Evolutionary conservation across 2,797 vertebrate genomes (phyloP).

Genomic region (Sphenodon punctatus): DNA sequence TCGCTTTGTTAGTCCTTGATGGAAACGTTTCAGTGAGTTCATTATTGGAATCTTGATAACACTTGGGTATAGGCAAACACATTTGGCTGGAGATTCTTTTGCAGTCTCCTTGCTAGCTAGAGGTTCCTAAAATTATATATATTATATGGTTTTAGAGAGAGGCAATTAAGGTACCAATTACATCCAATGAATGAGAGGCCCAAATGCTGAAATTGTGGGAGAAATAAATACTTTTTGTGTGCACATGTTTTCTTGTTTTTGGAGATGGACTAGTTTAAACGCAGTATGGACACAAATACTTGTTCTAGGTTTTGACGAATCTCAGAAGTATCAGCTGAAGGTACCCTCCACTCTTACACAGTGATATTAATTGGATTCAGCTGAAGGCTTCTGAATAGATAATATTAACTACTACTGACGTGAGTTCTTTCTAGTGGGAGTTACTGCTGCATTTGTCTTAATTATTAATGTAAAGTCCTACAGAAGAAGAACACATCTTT

Average conservation of each 20-base stretch:
- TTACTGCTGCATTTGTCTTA: conserved; percentile 52
- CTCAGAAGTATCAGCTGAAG: conserved; percentile 52
- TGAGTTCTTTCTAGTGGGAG: conserved; percentile 44
- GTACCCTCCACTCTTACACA: conserved; percentile 14
- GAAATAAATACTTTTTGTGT: neutral
- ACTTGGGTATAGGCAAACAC: neutral
- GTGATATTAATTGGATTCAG: conserved; percentile 35
- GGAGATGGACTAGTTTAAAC: conserved; percentile 17
- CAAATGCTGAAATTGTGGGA: conserved; percentile 36
- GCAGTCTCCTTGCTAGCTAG: neutral
- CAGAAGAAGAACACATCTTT: conserved; percentile 41
- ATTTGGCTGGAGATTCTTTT: conserved; percentile 34
- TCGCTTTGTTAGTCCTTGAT: conserved; percentile 29
- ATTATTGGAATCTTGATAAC: conserved; percentile 44
- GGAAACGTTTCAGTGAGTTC: neutral
- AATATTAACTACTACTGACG: conserved; percentile 48
- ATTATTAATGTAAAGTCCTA: conserved; percentile 54
- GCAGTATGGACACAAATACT: conserved; percentile 13
- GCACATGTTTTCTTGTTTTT: conserved; percentile 15
- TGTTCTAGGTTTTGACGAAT: conserved; percentile 44
- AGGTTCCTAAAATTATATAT: conserved; percentile 30
- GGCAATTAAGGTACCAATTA: conserved; percentile 65
- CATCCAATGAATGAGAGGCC: conserved; percentile 32
- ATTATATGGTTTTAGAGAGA: conserved; percentile 38
- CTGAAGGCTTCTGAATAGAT: conserved; percentile 46